phyloP scores from a whole-genome alignment of 1,140 invertebrate genomes.

The Orchesella cincta region DNA sequence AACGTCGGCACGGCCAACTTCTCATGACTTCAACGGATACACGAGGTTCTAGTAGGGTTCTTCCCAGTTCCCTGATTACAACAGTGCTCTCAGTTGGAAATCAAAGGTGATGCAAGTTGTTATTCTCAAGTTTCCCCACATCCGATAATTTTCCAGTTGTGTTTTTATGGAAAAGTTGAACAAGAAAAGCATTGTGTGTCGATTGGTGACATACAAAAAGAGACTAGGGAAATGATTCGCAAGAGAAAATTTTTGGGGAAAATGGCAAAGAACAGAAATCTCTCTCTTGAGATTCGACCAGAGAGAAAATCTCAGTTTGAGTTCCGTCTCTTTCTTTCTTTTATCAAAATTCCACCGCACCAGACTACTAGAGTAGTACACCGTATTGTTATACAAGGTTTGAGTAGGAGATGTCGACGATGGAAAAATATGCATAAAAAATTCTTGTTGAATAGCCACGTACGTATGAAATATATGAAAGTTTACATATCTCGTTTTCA shows the following conservation, averaged over 20 bases:
- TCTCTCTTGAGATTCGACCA: not conserved
- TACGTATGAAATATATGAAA: not conserved
- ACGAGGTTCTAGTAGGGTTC: not conserved
- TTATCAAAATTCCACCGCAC: not conserved
- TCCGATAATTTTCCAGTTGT: too few relatives aligned
- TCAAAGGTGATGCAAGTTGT: constrained; percentile 49
- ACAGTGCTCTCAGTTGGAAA: constrained; percentile 45
- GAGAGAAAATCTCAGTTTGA: constrained; percentile 1
- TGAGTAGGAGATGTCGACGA: too few relatives aligned
- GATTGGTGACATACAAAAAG: not conserved
- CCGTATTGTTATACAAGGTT: not conserved
- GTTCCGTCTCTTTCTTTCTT: constrained; percentile 22
- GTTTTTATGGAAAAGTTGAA: too few relatives aligned
- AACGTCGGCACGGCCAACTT: not conserved
- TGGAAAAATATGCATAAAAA: not conserved
- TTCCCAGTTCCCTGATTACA: constrained; percentile 45
- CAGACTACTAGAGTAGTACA: too few relatives aligned
- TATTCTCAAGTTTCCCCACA: too few relatives aligned
- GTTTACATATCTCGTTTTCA: not conserved
- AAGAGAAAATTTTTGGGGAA: not conserved
- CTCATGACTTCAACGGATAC: not conserved
- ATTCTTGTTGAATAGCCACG: not conserved
- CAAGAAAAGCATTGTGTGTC: not conserved
- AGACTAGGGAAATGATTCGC: not conserved
- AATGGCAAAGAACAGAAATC: constrained; percentile 3